A percentile compares a stretch with the other conserved stretches of the same genome.
These are phyloP conservation scores for Cantharis flavilabris DNA, from an alignment of 2,888 invertebrate species.

Conservation along the genomic window DNA sequence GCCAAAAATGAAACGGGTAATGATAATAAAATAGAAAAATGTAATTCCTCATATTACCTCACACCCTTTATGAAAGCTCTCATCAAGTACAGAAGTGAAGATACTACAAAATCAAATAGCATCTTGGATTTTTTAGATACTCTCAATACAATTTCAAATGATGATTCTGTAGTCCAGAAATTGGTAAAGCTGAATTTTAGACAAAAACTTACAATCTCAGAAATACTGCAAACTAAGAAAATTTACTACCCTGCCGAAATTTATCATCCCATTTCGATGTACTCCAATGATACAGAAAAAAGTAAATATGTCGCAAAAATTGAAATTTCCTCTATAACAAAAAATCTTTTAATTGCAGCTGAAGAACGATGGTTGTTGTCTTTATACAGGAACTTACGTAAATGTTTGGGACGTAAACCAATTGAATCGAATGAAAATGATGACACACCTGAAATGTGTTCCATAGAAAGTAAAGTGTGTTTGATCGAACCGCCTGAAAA, in stretches of 20 bases:
- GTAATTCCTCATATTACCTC: neutral
- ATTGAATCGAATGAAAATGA: neutral
- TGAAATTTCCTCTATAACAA: neutral
- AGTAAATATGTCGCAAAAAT: neutral
- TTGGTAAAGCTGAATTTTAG: neutral
- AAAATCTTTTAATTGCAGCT: neutral
- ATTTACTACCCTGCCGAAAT: slow-evolving; percentile 2
- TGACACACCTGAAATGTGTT: neutral
- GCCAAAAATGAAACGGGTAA: neutral
- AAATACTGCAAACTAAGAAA: neutral
- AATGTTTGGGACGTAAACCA: neutral
- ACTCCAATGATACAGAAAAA: neutral
- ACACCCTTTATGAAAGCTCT: slow-evolving; percentile 16
- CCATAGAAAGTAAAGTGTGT: neutral
- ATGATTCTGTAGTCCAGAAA: neutral
- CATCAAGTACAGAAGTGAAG: neutral
- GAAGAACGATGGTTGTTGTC: neutral
- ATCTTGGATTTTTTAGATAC: slow-evolving; percentile 16
- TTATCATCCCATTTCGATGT: neutral
- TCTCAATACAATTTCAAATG: slow-evolving; percentile 1
- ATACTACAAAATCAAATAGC: neutral
- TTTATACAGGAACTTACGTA: neutral
- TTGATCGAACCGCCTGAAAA: neutral
- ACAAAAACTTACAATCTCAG: neutral
- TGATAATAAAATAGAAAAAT: neutral